Evolutionary conservation across 2,888 invertebrate species (phyloP).

Genomic region (Euproctis similis): DNA sequence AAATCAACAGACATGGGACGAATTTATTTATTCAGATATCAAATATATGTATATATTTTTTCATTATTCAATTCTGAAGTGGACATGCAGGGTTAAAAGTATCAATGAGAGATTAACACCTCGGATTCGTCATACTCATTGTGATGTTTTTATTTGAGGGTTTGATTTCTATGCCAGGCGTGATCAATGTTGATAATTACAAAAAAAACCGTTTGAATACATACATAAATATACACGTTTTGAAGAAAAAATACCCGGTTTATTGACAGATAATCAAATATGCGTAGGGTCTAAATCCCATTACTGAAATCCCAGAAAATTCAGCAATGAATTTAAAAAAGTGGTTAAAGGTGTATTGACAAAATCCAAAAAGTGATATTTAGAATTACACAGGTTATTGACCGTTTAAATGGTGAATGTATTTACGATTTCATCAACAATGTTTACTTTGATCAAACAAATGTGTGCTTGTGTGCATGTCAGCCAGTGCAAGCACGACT

Average conservation of each 20-base stretch:
- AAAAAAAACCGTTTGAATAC: background rate
- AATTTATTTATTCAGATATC: slow-evolving; percentile 42
- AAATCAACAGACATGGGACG: slow-evolving; percentile 41
- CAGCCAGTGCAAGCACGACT: slow-evolving; percentile 35
- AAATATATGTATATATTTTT: no score
- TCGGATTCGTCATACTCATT: slow-evolving; percentile 55
- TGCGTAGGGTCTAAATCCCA: no score
- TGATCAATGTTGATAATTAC: slow-evolving; percentile 11
- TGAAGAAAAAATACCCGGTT: no score
- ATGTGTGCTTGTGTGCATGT: slow-evolving; percentile 26
- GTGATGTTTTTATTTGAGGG: slow-evolving; percentile 28
- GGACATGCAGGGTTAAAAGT: slow-evolving; percentile 46
- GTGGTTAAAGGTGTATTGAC: no score
- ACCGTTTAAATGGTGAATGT: slow-evolving; percentile 13
- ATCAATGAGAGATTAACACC: slow-evolving; percentile 56
- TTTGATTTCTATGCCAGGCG: slow-evolving; percentile 21
- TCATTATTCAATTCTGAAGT: slow-evolving; percentile 25
- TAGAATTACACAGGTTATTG: slow-evolving; percentile 7
- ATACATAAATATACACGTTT: no score
- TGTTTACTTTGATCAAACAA: slow-evolving; percentile 23
- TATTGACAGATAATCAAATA: no score
- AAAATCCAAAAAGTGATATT: no score
- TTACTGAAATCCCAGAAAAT: no score
- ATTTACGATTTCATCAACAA: slow-evolving; percentile 18
- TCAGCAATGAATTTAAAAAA: no score